phyloP scores from a whole-genome alignment of 2,797 vertebrate species.

The Rhynchonycteris naso region DNA sequence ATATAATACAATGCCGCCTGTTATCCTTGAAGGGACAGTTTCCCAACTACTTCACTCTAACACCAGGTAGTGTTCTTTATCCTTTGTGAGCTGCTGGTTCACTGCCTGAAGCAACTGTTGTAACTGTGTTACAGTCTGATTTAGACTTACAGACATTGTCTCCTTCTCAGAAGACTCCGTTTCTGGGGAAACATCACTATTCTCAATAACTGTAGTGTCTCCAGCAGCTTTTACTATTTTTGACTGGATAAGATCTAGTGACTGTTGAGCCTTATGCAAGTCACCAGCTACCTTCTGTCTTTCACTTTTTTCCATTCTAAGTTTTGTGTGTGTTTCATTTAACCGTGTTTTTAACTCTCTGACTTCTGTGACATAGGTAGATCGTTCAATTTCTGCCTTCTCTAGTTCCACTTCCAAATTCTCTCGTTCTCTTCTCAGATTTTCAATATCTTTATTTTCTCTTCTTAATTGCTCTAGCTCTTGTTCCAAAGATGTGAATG shows the following conservation, averaged over 20 bases:
- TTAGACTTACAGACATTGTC: slow-evolving; percentile 91
- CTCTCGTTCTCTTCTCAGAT: slow-evolving; percentile 91
- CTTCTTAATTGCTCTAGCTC: slow-evolving; percentile 92
- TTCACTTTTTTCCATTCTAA: slow-evolving; percentile 93
- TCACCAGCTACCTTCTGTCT: slow-evolving; percentile 94
- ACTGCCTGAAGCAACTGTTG: slow-evolving; percentile 94
- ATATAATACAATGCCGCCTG: slow-evolving; percentile 90
- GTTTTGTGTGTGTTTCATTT: slow-evolving; percentile 91
- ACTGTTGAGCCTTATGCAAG: slow-evolving; percentile 95
- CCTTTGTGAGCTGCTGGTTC: slow-evolving; percentile 94
- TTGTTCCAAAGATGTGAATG: slow-evolving; percentile 89
- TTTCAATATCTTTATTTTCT: slow-evolving; percentile 91
- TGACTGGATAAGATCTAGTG: slow-evolving; percentile 94
- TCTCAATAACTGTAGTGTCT: slow-evolving; percentile 92
- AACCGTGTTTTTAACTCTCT: slow-evolving; percentile 97
- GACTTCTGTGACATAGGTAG: slow-evolving; percentile 96
- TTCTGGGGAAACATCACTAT: slow-evolving; percentile 92
- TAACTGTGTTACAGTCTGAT: slow-evolving; percentile 94
- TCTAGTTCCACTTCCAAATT: slow-evolving; percentile 96
- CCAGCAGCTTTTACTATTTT: slow-evolving; percentile 93
- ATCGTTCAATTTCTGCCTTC: slow-evolving; percentile 95
- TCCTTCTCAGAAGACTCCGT: slow-evolving; percentile 92
- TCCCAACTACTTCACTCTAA: slow-evolving; percentile 86
- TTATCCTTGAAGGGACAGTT: slow-evolving; percentile 83
- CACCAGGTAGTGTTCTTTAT: slow-evolving; percentile 87